Base-by-base conservation (phyloP, 2,888 invertebrate genomes). In the Netelia melanura region DNA sequence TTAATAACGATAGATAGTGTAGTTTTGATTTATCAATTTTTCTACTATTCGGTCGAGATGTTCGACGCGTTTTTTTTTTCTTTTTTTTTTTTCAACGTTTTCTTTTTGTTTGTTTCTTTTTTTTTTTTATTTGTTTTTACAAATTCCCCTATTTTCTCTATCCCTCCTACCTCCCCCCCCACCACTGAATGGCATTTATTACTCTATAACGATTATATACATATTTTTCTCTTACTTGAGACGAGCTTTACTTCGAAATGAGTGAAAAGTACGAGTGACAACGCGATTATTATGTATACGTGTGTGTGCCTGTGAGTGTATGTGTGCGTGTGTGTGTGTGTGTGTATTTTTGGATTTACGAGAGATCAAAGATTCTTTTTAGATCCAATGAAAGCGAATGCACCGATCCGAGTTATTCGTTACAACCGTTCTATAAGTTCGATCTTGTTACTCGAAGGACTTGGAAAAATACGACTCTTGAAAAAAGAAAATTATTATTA, bases 181-280 rank as follows among this genome's bases (percentile, higher is more conserved):
- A 83, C 70, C 48, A 64, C 56, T 76, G 58, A 83, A 74, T 81
- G 79, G 76, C 84, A 86, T 87, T 87, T 87, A 81, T 87, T 77
- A 87, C 68, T 68, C 61, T 21, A 77, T 80, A 84, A 86, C 67
- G 61, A 84, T 76, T 83, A 64, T 65, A 25, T 14, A 10, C 56
- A 52, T 56, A 52, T 62, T 75, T n/a, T 71, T 64, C 56, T 72
- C 77, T 71, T 58, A 67, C 58, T 58, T 52, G 54, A 65, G 54
- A 81, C 70, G 61, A 67, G 67, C 44, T 67, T 58, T 17, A 44
- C 67, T 14, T 44, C 56, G 43, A 44, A 56, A 43, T 58, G 44
- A 77, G 43, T 21, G 52, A 38, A 21, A 67, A 48, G 21, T 56
- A 61, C 67, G 81, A 61, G 44, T 64, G 70, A 71, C 30, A 52